A percentile compares a stretch with the other conserved stretches of the same genome.
Evolutionary conservation across 2,888 invertebrate species (phyloP).

Genomic region (Scaptomyza polygonia): DNA sequence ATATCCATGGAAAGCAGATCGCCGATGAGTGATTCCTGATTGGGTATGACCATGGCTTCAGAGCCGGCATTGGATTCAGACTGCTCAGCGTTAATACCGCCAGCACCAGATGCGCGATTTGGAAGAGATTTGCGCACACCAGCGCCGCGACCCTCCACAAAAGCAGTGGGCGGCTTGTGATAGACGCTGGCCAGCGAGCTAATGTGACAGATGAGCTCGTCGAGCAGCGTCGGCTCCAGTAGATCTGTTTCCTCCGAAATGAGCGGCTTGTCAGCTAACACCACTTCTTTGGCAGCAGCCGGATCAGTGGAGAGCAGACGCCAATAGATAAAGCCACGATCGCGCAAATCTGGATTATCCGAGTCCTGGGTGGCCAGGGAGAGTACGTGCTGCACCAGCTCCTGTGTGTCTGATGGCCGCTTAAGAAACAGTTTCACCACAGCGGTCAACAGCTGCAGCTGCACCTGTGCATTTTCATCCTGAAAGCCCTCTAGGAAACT

Average conservation of each 20-base stretch:
- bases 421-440: slow-evolving; percentile 99
- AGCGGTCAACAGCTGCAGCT: slow-evolving; percentile 97
- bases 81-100: slow-evolving; percentile 69
- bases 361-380: slow-evolving; percentile 95
- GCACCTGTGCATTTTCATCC: slow-evolving; percentile 98
- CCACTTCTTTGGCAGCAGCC: slow-evolving; percentile 99
- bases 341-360: slow-evolving; percentile 99
- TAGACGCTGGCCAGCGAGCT: slow-evolving; percentile 99
- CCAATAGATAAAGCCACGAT: slow-evolving; percentile 99
- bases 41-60: slow-evolving; percentile 88
- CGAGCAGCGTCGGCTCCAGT: slow-evolving; percentile 97
- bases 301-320: slow-evolving; percentile 98
- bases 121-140: slow-evolving; percentile 93
- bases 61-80: slow-evolving; percentile 74
- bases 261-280: slow-evolving; percentile 98
- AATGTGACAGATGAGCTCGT: slow-evolving; percentile 99
- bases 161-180: slow-evolving; percentile 99
- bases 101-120: slow-evolving; percentile 85
- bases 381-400: slow-evolving; percentile 97
- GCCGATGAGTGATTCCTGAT: slow-evolving; percentile 97
- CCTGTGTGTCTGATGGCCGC: slow-evolving; percentile 98
- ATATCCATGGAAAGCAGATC: slow-evolving; percentile 99
- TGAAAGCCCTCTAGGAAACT: slow-evolving; percentile 99
- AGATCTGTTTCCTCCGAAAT: slow-evolving; percentile 99
- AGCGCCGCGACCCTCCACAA: slow-evolving; percentile 95